Percentiles rank a stretch among this genome's conserved stretches.
Evolutionary conservation across 2,113 vertebrate genomes (phyloP).

Genomic region (Pseudorasbora parva): DNA sequence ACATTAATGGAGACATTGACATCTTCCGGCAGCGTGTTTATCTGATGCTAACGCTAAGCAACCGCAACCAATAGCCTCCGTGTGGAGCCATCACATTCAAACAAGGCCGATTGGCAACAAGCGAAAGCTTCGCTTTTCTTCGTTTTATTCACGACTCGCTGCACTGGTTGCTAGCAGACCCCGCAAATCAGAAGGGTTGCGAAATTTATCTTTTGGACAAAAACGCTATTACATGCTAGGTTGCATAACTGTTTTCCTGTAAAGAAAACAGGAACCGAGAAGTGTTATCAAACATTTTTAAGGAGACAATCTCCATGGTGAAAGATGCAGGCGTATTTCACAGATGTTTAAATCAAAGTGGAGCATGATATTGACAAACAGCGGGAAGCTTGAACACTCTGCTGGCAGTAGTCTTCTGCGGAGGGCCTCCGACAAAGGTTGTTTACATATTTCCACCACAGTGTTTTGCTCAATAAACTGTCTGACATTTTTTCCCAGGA

Average conservation of each 20-base stretch:
- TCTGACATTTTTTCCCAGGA: conserved; percentile 56
- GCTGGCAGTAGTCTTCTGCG: conserved; percentile 56
- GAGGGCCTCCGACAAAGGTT: conserved; percentile 61
- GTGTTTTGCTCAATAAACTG: conserved; percentile 60
- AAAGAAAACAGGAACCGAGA: conserved; percentile 40
- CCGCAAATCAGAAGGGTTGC: conserved; percentile 56
- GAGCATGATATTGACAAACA: conserved; percentile 63
- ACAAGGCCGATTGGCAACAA: conserved; percentile 63
- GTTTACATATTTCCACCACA: conserved; percentile 70
- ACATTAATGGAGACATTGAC: conserved; percentile 79
- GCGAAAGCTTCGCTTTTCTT: conserved; percentile 53
- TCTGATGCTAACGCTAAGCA: conserved; percentile 76
- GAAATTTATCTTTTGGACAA: conserved; percentile 46
- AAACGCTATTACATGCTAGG: conserved; percentile 58
- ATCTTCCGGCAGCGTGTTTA: conserved; percentile 77
- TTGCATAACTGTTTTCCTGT: conserved; percentile 56
- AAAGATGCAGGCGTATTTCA: conserved; percentile 57
- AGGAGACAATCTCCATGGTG: conserved; percentile 46
- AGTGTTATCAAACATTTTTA: conserved; percentile 53
- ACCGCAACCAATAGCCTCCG: conserved; percentile 68
- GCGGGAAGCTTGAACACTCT: conserved; percentile 59
- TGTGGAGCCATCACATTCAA: conserved; percentile 65
- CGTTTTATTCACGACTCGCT: conserved; percentile 45
- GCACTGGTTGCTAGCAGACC: conserved; percentile 64
- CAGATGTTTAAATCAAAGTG: conserved; percentile 67